phyloP scores from a whole-genome alignment of 1,140 invertebrate genomes.

The Pygmarrhopalites habei region DNA sequence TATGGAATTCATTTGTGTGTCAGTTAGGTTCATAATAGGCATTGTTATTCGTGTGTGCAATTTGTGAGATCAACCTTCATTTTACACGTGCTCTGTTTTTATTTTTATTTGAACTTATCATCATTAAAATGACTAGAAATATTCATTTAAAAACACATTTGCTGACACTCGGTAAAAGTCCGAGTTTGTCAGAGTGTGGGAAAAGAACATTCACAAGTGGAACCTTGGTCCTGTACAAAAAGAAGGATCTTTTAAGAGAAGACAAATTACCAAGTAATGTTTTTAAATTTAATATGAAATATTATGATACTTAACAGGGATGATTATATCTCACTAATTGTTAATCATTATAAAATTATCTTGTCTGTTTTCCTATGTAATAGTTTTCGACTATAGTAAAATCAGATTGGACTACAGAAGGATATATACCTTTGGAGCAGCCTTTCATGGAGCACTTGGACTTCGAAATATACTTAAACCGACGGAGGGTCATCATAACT shows the following conservation, averaged over 20 bases:
- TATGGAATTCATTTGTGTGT: too few species aligned
- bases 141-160: too few species aligned
- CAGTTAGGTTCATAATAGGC: too few species aligned
- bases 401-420: conserved; percentile 15
- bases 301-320: background rate
- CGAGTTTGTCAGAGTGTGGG: too few species aligned
- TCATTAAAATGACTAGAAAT: too few species aligned
- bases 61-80: too few species aligned
- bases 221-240: background rate
- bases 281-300: background rate
- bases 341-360: background rate
- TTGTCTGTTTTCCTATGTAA: conserved; percentile 4
- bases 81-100: too few species aligned
- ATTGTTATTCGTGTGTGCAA: too few species aligned
- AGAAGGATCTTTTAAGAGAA: conserved; percentile 1
- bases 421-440: conserved; percentile 29
- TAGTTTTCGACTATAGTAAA: conserved; percentile 34
- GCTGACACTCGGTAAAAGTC: too few species aligned
- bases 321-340: background rate
- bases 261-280: background rate
- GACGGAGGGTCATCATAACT: background rate
- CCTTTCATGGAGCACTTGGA: conserved; percentile 28
- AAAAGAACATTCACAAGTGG: too few species aligned
- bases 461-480: conserved; percentile 20
- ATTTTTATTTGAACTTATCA: too few species aligned